A percentile compares a stretch with the other conserved stretches of the same genome.
Evolutionary conservation across 30 jellyfish, hydroid and myxozoan genomes (phyloP).

Genomic region (Calvadosia cruxmelitensis): DNA sequence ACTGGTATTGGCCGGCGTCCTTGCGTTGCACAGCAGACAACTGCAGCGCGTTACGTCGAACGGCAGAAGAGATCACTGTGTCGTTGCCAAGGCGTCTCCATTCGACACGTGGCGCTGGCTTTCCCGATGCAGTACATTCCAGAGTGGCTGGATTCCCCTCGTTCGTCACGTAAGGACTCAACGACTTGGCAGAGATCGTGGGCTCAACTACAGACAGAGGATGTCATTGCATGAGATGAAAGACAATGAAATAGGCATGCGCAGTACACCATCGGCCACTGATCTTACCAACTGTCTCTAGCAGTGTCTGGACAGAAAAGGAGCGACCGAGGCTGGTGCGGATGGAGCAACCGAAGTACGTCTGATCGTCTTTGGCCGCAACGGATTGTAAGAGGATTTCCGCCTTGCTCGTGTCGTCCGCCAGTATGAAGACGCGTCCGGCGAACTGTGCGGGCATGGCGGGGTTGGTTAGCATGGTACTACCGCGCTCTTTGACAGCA

Average conservation of each 20-base stretch:
- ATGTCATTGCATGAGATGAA: background rate
- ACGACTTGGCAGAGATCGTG: constrained; percentile 3
- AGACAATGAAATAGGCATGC: background rate
- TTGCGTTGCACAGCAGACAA: constrained; percentile 10
- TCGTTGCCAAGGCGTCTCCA: constrained; percentile 16
- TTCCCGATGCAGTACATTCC: constrained; percentile 26
- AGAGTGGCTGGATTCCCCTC: constrained; percentile 26
- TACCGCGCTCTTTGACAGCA: constrained; percentile 7
- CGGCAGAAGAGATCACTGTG: constrained; percentile 21
- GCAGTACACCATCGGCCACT: background rate
- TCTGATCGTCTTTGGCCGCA: constrained; percentile 2
- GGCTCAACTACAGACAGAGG: constrained; percentile 4
- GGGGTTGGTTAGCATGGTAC: background rate
- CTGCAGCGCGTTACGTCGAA: background rate
- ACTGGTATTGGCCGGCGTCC: constrained; percentile 40
- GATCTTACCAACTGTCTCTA: constrained; percentile 1
- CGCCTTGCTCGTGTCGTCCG: constrained; percentile 6
- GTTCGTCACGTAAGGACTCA: background rate
- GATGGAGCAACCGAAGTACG: background rate
- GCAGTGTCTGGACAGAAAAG: constrained; percentile 5
- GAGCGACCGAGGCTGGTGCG: background rate
- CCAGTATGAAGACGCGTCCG: background rate
- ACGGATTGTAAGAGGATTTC: constrained; percentile 3
- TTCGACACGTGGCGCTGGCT: constrained; percentile 16
- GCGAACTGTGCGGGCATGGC: constrained; percentile 3